Percentiles rank a stretch among this genome's conserved stretches.
phyloP scores from a whole-genome alignment of 2,113 vertebrate species.

The Nesospiza acunhae region DNA sequence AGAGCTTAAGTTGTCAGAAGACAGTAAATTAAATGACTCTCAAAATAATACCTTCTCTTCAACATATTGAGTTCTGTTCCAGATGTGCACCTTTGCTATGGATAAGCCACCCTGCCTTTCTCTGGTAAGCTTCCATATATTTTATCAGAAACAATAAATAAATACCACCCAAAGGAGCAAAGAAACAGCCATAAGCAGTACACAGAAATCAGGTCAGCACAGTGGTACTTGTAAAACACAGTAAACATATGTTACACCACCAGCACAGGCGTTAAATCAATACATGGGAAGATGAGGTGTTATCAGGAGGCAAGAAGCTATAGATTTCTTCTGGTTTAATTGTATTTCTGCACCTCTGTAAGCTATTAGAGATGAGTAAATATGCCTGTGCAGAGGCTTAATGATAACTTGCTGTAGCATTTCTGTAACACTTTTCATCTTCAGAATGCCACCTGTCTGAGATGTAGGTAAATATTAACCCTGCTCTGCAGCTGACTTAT shows the following conservation, averaged over 20 bases:
- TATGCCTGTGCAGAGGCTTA: neutral
- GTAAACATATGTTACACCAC: neutral
- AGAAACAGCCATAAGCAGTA: neutral
- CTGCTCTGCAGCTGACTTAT: neutral
- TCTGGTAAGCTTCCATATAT: neutral
- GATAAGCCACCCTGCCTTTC: neutral
- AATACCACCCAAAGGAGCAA: neutral
- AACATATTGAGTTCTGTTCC: neutral
- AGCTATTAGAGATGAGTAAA: slow-evolving; percentile 7
- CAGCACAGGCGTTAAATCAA: neutral
- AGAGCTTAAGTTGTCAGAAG: neutral
- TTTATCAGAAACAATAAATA: neutral
- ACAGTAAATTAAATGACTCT: neutral
- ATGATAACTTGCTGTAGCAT: neutral
- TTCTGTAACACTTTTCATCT: neutral
- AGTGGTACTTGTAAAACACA: neutral
- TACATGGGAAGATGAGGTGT: neutral
- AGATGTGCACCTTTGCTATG: neutral
- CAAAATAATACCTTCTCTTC: neutral
- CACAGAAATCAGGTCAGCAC: neutral
- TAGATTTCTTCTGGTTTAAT: slow-evolving; percentile 4
- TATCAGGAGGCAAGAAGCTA: neutral
- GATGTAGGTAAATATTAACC: slow-evolving; percentile 17
- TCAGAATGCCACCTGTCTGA: neutral
- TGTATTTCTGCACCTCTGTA: neutral